A percentile compares a stretch with the other conserved stretches of the same genome.
These are phyloP conservation scores for Macaca nemestrina DNA, from an alignment of 2,113 vertebrate genomes.

Conservation along the genomic window DNA sequence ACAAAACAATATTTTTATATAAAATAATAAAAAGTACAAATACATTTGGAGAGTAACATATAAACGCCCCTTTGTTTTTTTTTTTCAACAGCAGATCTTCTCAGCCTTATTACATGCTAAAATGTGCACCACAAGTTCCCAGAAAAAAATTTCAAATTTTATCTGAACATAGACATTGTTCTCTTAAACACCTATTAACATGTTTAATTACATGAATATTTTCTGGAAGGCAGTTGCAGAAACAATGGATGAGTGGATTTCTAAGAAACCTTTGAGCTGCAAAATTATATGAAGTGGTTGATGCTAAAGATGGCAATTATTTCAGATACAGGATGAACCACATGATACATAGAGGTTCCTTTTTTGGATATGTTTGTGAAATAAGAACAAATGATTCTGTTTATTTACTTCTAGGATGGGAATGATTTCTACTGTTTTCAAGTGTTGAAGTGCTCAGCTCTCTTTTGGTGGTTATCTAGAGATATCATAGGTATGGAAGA, in stretches of 20 bases:
- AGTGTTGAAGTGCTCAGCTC: not conserved
- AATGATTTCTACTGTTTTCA: not conserved
- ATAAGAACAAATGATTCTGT: not conserved
- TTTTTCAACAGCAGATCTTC: not conserved
- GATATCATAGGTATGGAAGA: not conserved
- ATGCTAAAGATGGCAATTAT: slow-evolving; percentile 19
- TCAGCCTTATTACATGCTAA: not conserved
- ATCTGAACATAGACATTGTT: not conserved
- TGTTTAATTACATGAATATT: not conserved
- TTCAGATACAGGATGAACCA: not conserved
- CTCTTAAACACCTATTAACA: not conserved
- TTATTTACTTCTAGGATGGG: not conserved
- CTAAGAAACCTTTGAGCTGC: not conserved
- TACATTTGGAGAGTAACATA: slow-evolving; percentile 33
- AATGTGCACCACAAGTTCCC: not conserved
- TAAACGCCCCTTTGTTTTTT: not conserved
- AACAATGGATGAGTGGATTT: not conserved
- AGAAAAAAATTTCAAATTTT: not conserved
- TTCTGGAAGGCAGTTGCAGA: slow-evolving; percentile 15
- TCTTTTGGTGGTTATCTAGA: not conserved
- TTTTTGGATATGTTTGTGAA: slow-evolving; percentile 14
- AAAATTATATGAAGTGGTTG: not conserved
- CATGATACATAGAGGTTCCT: not conserved
- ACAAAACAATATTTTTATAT: not conserved
- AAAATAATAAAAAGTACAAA: not conserved